Percentiles rank a stretch among this genome's conserved stretches.
phyloP scores from a whole-genome alignment of 2,797 vertebrate species.

The Sciurus vulgaris region DNA sequence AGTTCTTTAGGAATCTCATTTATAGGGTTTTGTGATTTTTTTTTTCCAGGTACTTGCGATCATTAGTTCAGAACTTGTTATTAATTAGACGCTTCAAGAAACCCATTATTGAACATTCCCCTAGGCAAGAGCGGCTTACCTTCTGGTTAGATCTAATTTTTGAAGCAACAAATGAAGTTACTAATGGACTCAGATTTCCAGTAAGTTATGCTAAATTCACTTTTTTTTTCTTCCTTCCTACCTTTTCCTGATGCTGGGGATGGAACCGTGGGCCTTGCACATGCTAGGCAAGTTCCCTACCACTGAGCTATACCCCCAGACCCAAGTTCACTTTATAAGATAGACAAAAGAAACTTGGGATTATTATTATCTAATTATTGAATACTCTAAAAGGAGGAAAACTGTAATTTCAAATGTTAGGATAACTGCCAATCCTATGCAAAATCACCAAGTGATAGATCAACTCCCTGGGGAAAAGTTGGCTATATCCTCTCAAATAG shows the following conservation, averaged over 20 bases:
- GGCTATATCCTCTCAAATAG: not conserved
- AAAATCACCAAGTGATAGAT: slow-evolving; percentile 36
- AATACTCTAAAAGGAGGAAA: slow-evolving; percentile 54
- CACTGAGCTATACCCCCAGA: not conserved
- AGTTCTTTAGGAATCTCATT: slow-evolving; percentile 67
- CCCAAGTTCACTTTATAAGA: slow-evolving; percentile 12
- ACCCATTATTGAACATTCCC: slow-evolving; percentile 91
- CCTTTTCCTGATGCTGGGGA: not conserved
- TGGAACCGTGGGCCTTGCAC: not conserved
- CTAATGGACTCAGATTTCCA: slow-evolving; percentile 95
- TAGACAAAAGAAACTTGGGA: not conserved
- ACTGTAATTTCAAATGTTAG: slow-evolving; percentile 16
- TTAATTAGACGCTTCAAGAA: slow-evolving; percentile 97
- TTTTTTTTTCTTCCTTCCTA: not conserved
- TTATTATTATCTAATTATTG: slow-evolving; percentile 16
- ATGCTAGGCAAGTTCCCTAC: not conserved
- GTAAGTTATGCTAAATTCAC: slow-evolving; percentile 87
- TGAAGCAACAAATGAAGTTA: slow-evolving; percentile 94
- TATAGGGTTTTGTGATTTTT: slow-evolving; percentile 75
- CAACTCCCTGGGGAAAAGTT: slow-evolving; percentile 15
- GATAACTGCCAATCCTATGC: not conserved
- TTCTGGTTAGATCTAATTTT: slow-evolving; percentile 99
- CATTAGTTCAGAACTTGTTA: slow-evolving; percentile 96
- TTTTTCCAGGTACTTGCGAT: slow-evolving; percentile 93
- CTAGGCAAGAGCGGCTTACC: slow-evolving; percentile 93